Conservation (phyloP, 2,888 invertebrate genomes). For the Hoplodrina blanda region DNA sequence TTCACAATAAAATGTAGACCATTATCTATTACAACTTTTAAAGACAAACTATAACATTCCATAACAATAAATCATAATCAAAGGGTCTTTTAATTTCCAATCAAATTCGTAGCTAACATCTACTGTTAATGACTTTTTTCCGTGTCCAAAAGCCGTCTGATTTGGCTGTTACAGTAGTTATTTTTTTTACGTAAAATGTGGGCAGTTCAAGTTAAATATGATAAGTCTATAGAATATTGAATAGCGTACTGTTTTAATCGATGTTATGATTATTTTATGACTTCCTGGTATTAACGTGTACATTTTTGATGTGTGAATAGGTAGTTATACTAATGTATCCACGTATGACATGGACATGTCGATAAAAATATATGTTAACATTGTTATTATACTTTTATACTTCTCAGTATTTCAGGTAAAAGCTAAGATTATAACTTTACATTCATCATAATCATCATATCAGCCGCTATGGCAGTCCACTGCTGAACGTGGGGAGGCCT, state of each 20-base stretch:
- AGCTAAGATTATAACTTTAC: too few relatives aligned
- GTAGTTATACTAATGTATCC: background rate
- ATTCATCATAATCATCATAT: too few relatives aligned
- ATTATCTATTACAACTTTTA: constrained; percentile 30
- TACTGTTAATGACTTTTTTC: constrained; percentile 73
- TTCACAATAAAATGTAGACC: background rate
- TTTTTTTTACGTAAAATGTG: constrained; percentile 58
- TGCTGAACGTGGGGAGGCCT: too few relatives aligned
- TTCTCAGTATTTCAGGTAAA: too few relatives aligned
- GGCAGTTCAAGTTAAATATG: constrained; percentile 23
- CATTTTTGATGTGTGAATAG: background rate
- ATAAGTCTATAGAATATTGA: constrained; percentile 35
- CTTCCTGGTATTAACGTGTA: background rate
- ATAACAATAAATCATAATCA: constrained; percentile 67
- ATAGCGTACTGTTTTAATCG: constrained; percentile 1
- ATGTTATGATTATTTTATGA: constrained; percentile 13
- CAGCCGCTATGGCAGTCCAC: too few relatives aligned
- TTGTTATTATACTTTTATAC: too few relatives aligned
- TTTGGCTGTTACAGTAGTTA: constrained; percentile 55
- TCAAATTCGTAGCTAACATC: constrained; percentile 66
- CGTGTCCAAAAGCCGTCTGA: constrained; percentile 70
- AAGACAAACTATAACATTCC: constrained; percentile 45
- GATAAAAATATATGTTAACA: too few relatives aligned
- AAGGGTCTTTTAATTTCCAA: constrained; percentile 65
- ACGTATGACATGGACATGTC: too few relatives aligned